phyloP scores from a whole-genome alignment of 2,888 invertebrate genomes.

The Ochropleura plecta region DNA sequence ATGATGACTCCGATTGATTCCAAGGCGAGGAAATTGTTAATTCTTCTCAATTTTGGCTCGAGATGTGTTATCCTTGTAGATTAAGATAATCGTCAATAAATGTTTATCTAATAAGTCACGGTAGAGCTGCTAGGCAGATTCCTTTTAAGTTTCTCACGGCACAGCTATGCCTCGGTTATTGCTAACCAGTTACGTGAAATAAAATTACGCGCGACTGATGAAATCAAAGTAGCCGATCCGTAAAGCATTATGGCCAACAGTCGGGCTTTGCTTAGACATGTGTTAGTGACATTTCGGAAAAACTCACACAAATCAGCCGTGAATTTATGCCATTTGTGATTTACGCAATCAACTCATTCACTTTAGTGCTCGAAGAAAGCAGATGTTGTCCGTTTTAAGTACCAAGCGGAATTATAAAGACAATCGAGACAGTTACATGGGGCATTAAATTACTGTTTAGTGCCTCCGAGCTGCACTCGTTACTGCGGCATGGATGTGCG shows the following conservation, averaged over 20 bases:
- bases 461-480: background rate
- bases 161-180: constrained; percentile 34
- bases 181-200: constrained; percentile 54
- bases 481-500: background rate
- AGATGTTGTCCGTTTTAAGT: constrained; percentile 1
- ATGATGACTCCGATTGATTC: background rate
- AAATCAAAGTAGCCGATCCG: constrained; percentile 45
- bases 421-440: constrained; percentile 4
- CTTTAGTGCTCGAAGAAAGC: constrained; percentile 17
- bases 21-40: background rate
- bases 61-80: background rate
- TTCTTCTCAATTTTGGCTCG: constrained; percentile 5
- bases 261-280: background rate
- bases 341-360: constrained; percentile 25
- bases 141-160: constrained; percentile 58
- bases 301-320: constrained; percentile 7
- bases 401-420: constrained; percentile 1
- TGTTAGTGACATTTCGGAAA: constrained; percentile 10
- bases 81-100: constrained; percentile 1
- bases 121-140: constrained; percentile 36
- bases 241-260: constrained; percentile 22
- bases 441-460: constrained; percentile 10
- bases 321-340: constrained; percentile 26
- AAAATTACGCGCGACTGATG: constrained; percentile 48
- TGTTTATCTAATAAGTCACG: constrained; percentile 36